These are phyloP conservation scores for Melieria crassipennis DNA, from an alignment of 2,888 invertebrate genomes.

Conservation along the genomic window DNA sequence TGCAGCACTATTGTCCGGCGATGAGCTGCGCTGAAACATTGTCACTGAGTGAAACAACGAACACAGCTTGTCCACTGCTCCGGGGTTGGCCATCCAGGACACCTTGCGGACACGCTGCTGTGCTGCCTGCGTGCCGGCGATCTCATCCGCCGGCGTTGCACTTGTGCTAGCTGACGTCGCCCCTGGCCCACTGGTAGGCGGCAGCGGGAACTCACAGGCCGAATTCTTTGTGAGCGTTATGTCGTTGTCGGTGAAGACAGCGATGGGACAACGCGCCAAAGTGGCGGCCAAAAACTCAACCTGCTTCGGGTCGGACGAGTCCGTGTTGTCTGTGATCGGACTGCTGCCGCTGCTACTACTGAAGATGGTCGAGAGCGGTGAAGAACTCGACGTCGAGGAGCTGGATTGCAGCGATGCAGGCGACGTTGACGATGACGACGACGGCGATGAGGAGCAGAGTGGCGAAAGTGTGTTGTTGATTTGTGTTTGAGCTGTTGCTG, in stretches of 20 bases:
- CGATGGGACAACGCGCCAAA: conserved; percentile 52
- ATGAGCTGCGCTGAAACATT: conserved; percentile 69
- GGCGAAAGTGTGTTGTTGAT: conserved; percentile 42
- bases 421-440: conserved; percentile 47
- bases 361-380: conserved; percentile 41
- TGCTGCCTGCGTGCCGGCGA: conserved; percentile 38
- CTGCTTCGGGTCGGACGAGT: conserved; percentile 28
- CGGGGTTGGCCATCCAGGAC: conserved; percentile 72
- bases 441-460: conserved; percentile 37
- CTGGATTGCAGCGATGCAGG: conserved; percentile 42
- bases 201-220: conserved; percentile 36
- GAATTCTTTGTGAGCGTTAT: conserved; percentile 60
- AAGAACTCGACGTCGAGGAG: conserved; percentile 41
- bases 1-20: conserved; percentile 52
- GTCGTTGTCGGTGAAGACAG: conserved; percentile 58
- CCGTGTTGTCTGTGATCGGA: conserved; percentile 23
- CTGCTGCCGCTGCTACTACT: conserved; percentile 27
- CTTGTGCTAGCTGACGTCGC: background rate
- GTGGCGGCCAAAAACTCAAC: conserved; percentile 20
- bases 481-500: conserved; percentile 38
- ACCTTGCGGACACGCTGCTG: conserved; percentile 69
- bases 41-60: conserved; percentile 74
- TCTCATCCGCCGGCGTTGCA: background rate
- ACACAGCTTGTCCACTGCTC: conserved; percentile 73
- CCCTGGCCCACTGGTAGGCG: conserved; percentile 18